These are phyloP conservation scores for Metopia argyrocephala DNA, from an alignment of 2,888 invertebrate species.

Conservation along the genomic window DNA sequence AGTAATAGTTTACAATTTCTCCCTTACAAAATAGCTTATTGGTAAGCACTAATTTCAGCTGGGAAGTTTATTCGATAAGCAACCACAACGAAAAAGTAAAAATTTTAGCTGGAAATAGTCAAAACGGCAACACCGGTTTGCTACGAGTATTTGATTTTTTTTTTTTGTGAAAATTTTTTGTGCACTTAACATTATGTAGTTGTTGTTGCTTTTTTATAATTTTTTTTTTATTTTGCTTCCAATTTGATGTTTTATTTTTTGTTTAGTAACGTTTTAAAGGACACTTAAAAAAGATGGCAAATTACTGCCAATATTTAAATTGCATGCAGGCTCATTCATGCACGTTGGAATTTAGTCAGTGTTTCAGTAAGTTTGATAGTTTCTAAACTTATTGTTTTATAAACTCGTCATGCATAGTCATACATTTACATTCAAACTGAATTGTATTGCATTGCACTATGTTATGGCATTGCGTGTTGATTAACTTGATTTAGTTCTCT, in stretches of 20 bases:
- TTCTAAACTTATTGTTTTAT: too few species aligned
- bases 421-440: constrained; percentile 8
- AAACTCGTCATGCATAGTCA: too few species aligned
- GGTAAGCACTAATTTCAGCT: too few species aligned
- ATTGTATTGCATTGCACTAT: constrained; percentile 15
- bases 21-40: too few species aligned
- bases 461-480: constrained; percentile 17
- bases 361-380: neutral
- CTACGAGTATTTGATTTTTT: too few species aligned
- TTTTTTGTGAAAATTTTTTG: too few species aligned
- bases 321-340: neutral
- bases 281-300: neutral
- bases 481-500: constrained; percentile 29
- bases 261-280: neutral
- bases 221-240: neutral
- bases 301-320: neutral
- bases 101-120: too few species aligned
- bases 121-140: too few species aligned
- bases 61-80: too few species aligned
- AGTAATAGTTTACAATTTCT: too few species aligned
- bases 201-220: neutral
- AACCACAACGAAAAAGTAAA: too few species aligned
- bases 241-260: neutral
- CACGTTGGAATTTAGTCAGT: neutral
- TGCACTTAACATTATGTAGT: too few species aligned